Base-by-base conservation (phyloP, 2,113 vertebrate species). In the Chamaea fasciata region DNA sequence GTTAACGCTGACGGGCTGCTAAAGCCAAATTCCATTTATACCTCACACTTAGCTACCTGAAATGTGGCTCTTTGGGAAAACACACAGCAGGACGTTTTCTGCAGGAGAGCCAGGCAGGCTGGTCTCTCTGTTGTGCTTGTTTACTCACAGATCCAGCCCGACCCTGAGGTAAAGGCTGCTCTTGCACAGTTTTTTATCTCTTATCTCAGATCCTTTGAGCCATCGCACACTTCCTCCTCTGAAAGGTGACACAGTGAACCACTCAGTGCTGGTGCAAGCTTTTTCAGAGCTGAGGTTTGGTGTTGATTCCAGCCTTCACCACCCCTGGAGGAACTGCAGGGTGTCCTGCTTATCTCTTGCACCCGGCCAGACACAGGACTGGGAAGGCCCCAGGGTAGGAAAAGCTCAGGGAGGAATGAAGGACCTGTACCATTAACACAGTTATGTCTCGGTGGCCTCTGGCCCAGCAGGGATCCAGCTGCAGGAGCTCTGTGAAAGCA, bases 141-240 rank as follows among this genome's bases (percentile, higher is more conserved):
- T 64, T 50, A 19, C 49, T 50, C 49, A 15, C 0, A 9, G 75
- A 39, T 37, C 1, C 1, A 76, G 56, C 22, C n/a, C 18, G 49
- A 21, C 22, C 31, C 28, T 6, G 20, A 74, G 15, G 23, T 19
- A 68, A 76, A 56, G 19, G 37, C 42, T 44, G 27, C 6, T 30
- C 71, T 35, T 60, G 52, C 59, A 63, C 65, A 42, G 21, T 50
- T 92, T 85, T 41, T 37, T 24, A 41, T 74, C 81, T 83, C 41
- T 28, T 19, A 20, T 35, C 17, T 41, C 22, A 33, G 67, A 17
- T 50, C 14, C 17, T 71, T 35, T 15, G 18, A 71, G 42, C 28
- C 0, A 0, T 41, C 0, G 0, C 22, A 9, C 23, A 8, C 21
- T 53, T 44, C 42, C 15, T 63, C 46, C 59, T 74, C 47, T 27